These are phyloP conservation scores for Hydrolagus colliei DNA, from an alignment of 2,797 vertebrate species.

Conservation along the genomic window DNA sequence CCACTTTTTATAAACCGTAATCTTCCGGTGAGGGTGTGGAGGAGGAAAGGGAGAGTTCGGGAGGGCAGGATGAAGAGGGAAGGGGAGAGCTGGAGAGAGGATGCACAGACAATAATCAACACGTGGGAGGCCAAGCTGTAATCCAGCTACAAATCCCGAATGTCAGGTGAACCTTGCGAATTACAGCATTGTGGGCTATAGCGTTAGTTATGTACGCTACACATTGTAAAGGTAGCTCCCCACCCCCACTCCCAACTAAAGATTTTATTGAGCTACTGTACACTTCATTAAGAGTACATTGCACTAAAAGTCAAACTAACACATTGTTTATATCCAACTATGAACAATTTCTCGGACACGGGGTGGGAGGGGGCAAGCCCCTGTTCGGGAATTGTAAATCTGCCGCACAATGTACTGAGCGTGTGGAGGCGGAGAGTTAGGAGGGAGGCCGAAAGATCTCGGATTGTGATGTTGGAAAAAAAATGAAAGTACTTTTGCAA, in stretches of 20 bases:
- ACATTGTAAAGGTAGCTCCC: neutral
- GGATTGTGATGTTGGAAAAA: neutral
- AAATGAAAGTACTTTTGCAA: neutral
- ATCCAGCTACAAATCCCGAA: neutral
- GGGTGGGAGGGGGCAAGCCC: neutral
- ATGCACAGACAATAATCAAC: neutral
- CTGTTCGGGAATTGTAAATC: neutral
- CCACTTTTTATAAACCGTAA: neutral
- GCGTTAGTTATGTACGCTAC: too few relatives aligned
- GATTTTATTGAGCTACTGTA: neutral
- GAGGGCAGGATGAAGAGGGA: neutral
- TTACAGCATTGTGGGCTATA: neutral
- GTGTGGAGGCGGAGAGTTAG: neutral
- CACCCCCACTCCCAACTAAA: neutral
- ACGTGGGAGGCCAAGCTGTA: neutral
- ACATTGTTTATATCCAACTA: neutral
- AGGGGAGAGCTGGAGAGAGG: neutral
- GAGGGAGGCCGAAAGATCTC: neutral
- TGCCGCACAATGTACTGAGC: neutral
- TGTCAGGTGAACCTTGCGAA: neutral
- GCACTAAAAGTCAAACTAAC: neutral
- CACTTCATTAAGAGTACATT: neutral
- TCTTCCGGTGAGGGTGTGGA: too few relatives aligned
- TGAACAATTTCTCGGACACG: neutral
- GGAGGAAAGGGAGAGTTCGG: too few relatives aligned